Evolutionary conservation across 2,888 invertebrate species (phyloP), one percentile per base, ranked within the genome.

Genomic region (Nezara viridula): DNA sequence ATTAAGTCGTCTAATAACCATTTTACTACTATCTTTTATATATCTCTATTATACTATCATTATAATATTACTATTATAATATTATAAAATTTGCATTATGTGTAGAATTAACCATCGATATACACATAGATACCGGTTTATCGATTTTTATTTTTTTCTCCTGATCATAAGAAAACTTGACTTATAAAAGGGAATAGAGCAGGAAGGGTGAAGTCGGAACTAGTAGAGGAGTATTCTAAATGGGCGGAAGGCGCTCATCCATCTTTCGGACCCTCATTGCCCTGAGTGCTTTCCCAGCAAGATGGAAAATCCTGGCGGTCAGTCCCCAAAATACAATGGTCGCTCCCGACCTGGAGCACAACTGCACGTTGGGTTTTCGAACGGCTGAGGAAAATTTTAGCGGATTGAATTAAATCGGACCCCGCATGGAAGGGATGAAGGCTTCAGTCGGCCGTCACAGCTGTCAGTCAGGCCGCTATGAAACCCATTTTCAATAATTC

Each of bases 401-500:
- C 32, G 14, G 19, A 7, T 73, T 19, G 5, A 73, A 73, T 37
- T 73, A 37, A 73, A 73, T 73, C 66, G 32, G 66, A 21, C 6
- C 27, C 32, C 19, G 21, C 7, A 73, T 73, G 66, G 6, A 37
- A 19, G 66, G 66, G 32, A 73, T 73, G 32, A 37, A 37, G 32
- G 66, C 7, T 19, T 7, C 32, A 73, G 66, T 19, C 37, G 21
- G 32, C 66, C 21, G 60, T 60, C 60, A 27, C 32, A 16, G 6
- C 32, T 19, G 37, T 10, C 66, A 5, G 6, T 73, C 66, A 73
- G 0, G 9, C 6, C 5, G 37, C 32, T 37, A 73, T 37, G 19
- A 37, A 6, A 16, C 32, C 32, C 66, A 37, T 73, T 73, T 73
- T 73, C 66, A 73, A 73, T 73, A 73, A 73, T 73, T 73, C 66